Evolutionary conservation across 2,888 invertebrate species (phyloP).

Genomic region (Oxycera nigricornis): DNA sequence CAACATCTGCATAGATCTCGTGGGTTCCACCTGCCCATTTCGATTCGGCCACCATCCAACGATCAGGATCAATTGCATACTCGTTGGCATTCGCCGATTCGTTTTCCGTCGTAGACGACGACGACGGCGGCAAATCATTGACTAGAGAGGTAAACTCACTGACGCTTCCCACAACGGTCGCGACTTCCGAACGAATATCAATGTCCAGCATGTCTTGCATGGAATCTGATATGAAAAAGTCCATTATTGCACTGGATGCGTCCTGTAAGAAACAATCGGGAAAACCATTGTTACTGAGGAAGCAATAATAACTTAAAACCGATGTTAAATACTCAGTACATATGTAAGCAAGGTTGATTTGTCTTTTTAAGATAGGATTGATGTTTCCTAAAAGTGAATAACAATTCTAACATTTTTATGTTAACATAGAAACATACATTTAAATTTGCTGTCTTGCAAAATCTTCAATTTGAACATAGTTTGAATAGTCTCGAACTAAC

Average conservation of each 20-base stretch:
- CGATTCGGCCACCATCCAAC: constrained; percentile 51
- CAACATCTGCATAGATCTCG: constrained; percentile 81
- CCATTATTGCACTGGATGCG: constrained; percentile 67
- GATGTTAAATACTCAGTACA: too few species aligned
- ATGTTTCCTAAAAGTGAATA: too few species aligned
- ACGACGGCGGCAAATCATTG: constrained; percentile 60
- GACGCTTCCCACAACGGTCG: constrained; percentile 76
- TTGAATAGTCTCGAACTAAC: too few species aligned
- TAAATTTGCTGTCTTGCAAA: too few species aligned
- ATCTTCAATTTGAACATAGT: too few species aligned
- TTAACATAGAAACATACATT: too few species aligned
- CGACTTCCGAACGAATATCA: constrained; percentile 87
- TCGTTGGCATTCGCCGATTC: constrained; percentile 56
- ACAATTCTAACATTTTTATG: too few species aligned
- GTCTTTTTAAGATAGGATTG: too few species aligned
- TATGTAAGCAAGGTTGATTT: too few species aligned
- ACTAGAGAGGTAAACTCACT: constrained; percentile 68
- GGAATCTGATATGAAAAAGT: constrained; percentile 73
- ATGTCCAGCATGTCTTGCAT: constrained; percentile 90
- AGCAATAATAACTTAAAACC: too few species aligned
- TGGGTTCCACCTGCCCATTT: constrained; percentile 56
- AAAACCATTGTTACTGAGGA: too few species aligned
- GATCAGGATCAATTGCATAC: constrained; percentile 47
- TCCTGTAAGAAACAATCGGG: constrained; percentile 64
- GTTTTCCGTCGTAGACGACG: constrained; percentile 60